Base-by-base conservation (phyloP, 2,888 invertebrate species). In the Allygus modestus region DNA sequence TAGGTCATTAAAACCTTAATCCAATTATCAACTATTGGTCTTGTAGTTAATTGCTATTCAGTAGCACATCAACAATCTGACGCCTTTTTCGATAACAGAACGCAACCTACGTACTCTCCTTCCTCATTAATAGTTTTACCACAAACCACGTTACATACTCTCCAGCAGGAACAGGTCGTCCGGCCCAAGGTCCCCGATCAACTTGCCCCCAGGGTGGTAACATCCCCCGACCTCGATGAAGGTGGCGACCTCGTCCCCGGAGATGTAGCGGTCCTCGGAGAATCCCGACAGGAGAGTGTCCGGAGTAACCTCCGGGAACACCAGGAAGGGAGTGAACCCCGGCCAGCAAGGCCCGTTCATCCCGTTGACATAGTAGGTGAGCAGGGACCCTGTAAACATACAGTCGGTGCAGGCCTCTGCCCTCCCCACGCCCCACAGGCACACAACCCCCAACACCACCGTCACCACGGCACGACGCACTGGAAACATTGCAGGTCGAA, bases 321-420 rank as follows among this genome's bases (percentile, higher is more conserved):
- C 71, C 20, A 71, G n/a, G 71, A 71, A 71, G 23, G 71, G 71
- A 9, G 41, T 37, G 71, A 71, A 71, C 37, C 71, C 71, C 7
- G 71, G 71, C 71, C 71, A 71, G 71, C 71, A 71, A 20, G 71
- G 71, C 2, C 71, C 71, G 41, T 71, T 71, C 20, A 71, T 23
- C 23, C 71, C 71, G 20, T 71, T 71, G 71, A 71, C 41, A 41
- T 71, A 71, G 71, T 71, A 71, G 23, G 71, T 71, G 41, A 71
- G 71, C 20, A 71, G 71, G 7, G 71, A 71, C 20, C 71, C 71
- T 5, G 41, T 71, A 41, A 28, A 41, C n/a, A 20, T n/a, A 20
- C 71, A 71, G 41, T 71, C 71, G 4, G 5, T n/a, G 23, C 11
- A 17, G 1, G 41, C 71, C 7, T 41, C 37, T 1, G 20, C 71